Evolutionary conservation across 2,888 invertebrate species (phyloP).

Genomic region (Nomada hirtipes): DNA sequence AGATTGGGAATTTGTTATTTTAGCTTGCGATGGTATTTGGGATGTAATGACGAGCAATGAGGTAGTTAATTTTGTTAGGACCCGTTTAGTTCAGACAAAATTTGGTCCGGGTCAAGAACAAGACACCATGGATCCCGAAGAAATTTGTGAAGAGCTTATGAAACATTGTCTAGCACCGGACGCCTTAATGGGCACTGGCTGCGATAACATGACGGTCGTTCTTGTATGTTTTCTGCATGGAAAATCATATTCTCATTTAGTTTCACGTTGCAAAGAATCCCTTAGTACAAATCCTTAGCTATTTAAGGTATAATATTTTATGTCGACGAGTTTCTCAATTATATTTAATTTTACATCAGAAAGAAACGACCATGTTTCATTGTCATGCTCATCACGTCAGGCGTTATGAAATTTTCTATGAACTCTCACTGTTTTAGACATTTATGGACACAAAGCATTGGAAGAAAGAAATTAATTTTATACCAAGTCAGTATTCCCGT

Average conservation of each 20-base stretch:
- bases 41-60: slow-evolving; percentile 98
- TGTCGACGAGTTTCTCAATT: slow-evolving; percentile 17
- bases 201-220: slow-evolving; percentile 99
- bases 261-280: slow-evolving; percentile 74
- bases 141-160: slow-evolving; percentile 98
- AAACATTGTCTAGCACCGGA: slow-evolving; percentile 98
- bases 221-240: slow-evolving; percentile 91
- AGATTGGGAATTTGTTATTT: slow-evolving; percentile 98
- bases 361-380: slow-evolving; percentile 7
- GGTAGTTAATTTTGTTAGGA: slow-evolving; percentile 95
- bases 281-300: slow-evolving; percentile 55
- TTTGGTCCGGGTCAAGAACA: slow-evolving; percentile 82
- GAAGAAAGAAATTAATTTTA: slow-evolving; percentile 9
- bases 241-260: slow-evolving; percentile 84
- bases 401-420: neutral
- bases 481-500: slow-evolving; percentile 8
- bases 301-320: slow-evolving; percentile 24
- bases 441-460: slow-evolving; percentile 13
- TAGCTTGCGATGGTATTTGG: slow-evolving; percentile 99
- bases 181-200: slow-evolving; percentile 98
- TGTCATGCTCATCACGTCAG: neutral
- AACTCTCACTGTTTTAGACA: neutral
- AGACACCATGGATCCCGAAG: slow-evolving; percentile 94
- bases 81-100: slow-evolving; percentile 86
- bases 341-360: slow-evolving; percentile 24